Conservation (phyloP, 2,888 invertebrate species). For the Slavum lentiscoides region DNA sequence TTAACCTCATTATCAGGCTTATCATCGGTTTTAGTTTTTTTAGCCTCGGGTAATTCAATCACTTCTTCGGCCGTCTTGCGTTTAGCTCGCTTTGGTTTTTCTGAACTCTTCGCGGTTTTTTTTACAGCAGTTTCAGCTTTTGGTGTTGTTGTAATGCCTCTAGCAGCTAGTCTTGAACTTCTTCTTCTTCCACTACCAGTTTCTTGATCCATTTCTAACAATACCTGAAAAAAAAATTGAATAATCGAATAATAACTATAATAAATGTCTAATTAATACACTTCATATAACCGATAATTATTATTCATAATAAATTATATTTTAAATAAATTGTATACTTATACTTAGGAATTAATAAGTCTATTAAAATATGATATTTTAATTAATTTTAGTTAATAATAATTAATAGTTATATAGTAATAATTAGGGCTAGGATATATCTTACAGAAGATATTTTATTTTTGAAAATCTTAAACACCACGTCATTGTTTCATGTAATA, state of each 20-base stretch:
- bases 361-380: too few relatives aligned
- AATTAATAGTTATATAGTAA: too few relatives aligned
- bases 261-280: background rate
- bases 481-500: too few relatives aligned
- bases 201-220: constrained; percentile 34
- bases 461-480: too few relatives aligned
- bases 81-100: constrained; percentile 39
- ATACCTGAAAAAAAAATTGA: background rate
- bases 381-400: too few relatives aligned
- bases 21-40: constrained; percentile 29
- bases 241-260: background rate
- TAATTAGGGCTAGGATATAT: too few relatives aligned
- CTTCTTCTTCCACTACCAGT: constrained; percentile 11
- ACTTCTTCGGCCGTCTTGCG: constrained; percentile 30
- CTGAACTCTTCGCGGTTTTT: background rate
- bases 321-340: too few relatives aligned
- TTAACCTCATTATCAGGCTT: background rate
- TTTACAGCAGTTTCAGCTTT: constrained; percentile 8
- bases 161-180: constrained; percentile 26
- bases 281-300: too few relatives aligned
- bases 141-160: constrained; percentile 3
- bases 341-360: too few relatives aligned
- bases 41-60: constrained; percentile 9
- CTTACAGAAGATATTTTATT: too few relatives aligned
- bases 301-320: too few relatives aligned